Base-by-base conservation (phyloP, 2,113 vertebrate genomes). In the Lophotis ruficrista region DNA sequence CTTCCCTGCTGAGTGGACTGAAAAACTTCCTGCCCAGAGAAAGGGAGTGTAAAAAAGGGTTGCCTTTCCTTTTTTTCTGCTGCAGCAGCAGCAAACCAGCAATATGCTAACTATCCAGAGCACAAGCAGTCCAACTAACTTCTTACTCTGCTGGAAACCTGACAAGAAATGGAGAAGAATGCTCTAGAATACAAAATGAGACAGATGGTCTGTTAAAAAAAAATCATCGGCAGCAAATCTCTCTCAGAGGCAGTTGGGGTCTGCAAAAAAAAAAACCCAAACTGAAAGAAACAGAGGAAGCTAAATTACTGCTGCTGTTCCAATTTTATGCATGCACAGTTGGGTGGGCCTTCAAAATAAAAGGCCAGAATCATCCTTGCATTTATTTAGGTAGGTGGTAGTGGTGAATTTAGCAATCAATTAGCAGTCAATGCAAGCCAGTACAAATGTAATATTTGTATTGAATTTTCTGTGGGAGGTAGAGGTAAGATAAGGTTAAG, bases 131-230 rank as follows among this genome's bases (percentile, higher is more conserved):
- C 56, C 71, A 93, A 85, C 54, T 77, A 80, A 82, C 79, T 95
- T 90, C 50, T 90, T 82, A 53, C 45, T 86, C n/a, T 60, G 38
- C 66, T 96, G 92, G 83, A 95, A 90, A 45, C 27, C 11, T 28
- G 47, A 70, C 85, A 91, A 89, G 43, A 78, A 93, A 83, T 21
- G 11, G 6, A 33, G 16, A 82, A 82, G 68, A 96, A 93, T 68
- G 68, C 60, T 90, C 68, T 85, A 86, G 90, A 92, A 89, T 91
- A 65, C 54, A 78, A 93, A 95, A 90, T 87, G 56, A 83, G 64
- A 89, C 65, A 92, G 88, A 87, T 64, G 58, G 78, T 61, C n/a
- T 65, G 83, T 84, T 75, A 69, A 91, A 92, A 94, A 69, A 81
- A 92, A 89, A 53, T 11, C 35, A 94, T 4, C n/a, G 30, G 43